Evolutionary conservation across 2,113 vertebrate genomes (phyloP), one percentile per base, ranked within the genome.

Genomic region (Urocynchramus pylzowi): DNA sequence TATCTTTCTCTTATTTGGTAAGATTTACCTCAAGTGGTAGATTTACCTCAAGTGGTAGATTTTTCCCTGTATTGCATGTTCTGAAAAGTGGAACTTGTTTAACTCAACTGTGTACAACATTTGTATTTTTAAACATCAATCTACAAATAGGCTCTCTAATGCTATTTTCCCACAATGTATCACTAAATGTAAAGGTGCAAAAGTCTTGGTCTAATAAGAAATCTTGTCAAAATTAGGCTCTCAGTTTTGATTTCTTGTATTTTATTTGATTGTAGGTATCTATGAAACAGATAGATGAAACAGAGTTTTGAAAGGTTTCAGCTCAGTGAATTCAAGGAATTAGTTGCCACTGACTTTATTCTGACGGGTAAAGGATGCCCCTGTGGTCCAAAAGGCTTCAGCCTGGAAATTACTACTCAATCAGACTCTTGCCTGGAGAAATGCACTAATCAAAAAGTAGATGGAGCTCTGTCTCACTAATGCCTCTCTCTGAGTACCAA

Each of bases 391-490:
- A 82, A 93, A 56, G 59, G 35, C 33, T 89, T 57, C 84, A 93
- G 81, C 27, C 64, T 89, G 92, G 64, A 96, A 97, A 96, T 95
- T 89, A 39, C 87, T 79, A 39, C 84, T 93, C 84, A 89, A 9
- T 96, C 89, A 87, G 61, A 42, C 47, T 39, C 47, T 75, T 84
- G 74, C 81, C 65, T 16, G 26, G 81, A 96, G 87, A 96, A 89
- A 84, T 60, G 19, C 22, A 47, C 81, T 89, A 70, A 87, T 79
- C 69, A 91, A 84, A 96, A 95, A 87, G 67, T 82, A 67, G 60
- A 89, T 41, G 28, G 33, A 88, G 27, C 33, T 91, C 64, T 67
- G 27, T 94, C 87, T 91, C 69, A 59, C 87, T 91, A 75, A 87
- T 87, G 74, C 56, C 35, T 87, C 69, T 87, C 60, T 84, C 50